Evolutionary conservation across 2,113 vertebrate genomes (phyloP), one percentile per base, ranked within the genome.

Genomic region (Daphoenositta chrysoptera): DNA sequence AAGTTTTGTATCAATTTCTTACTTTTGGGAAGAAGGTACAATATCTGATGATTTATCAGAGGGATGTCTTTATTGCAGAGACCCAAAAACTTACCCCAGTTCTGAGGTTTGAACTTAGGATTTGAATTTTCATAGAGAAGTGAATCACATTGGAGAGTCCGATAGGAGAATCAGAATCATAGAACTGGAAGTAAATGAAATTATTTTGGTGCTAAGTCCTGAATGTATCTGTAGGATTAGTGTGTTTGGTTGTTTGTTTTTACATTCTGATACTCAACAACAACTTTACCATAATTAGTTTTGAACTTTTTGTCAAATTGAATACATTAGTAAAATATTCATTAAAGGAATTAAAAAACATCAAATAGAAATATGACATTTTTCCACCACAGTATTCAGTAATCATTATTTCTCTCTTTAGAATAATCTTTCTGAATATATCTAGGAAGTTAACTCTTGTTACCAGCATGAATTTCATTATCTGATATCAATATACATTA

Each of bases 301-400:
- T 84, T 83, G 33, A 61, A 20, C 72, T 85, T 86, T 61, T 91
- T 88, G 44, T 83, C 28, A 13, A 78, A 77, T 31, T 86, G 57
- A 94, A 88, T 87, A 60, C 15, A 42, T 77, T 68, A 86, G 18
- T 96, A 82, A 94, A 93, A 93, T 87, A 88, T 85, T 91, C 28
- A 94, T 80, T 81, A 87, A 94, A 92, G 7, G 12, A 85, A 53
- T 85, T 75, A 21, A 68, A 86, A 70, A 44, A 11, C 14, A 45
- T 87, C 17, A 90, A 39, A 90, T 76, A 57, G 4, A 47, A 93
- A 9, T 47, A 63, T 13, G 16, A 63, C 2, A 6, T 33, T 51
- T 87, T 53, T 63, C 57, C 35, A 69, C 39, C 20, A 78, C 66
- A 89, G 9, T 56, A 35, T 60, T 75, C 51, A 61, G 56, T 80